Evolutionary conservation across 2,797 vertebrate species (phyloP), one percentile per base, ranked within the genome.

Genomic region (Trichosurus vulpecula): DNA sequence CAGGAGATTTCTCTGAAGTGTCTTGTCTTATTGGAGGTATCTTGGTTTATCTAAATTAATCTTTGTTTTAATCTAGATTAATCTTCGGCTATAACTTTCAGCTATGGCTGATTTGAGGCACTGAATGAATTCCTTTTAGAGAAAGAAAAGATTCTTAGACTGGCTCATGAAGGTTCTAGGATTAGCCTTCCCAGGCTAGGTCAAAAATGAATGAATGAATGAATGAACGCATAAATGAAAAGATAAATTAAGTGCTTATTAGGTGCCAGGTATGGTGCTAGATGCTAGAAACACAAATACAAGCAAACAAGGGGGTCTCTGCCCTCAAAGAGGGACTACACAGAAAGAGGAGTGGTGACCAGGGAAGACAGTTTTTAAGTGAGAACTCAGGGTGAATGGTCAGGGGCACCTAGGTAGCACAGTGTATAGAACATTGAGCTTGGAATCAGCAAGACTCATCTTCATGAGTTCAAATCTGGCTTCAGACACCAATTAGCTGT

Each of bases 61-160:
- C 91, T 55, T 35, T 9, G 4, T n/a, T n/a, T n/a, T n/a, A n/a
- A 74, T 94, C 95, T 92, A n/a, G 92, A 31, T 61, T 11, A 91
- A 56, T 58, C 91, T 55, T 35, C 9, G 4, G 3, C 31, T 74
- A 1, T 93, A 41, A 74, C 4, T 61, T 22, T 90, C 90, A 93
- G 54, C 90, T 94, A 56, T 56, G 55, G 58, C 41, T 96, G 61
- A 92, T 51, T 47, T n/a, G 53, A 1, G 31, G 25, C 81, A 89
- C 66, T 95, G 12, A 93, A 97, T 92, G 81, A 66, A 56, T 57
- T 96, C 81, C 12, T 53, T 91, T 90, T 95, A n/a, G 96, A 95
- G 87, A 90, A 1, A 16, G 6, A 90, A 94, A 97, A 81, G 97
- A 94, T 51, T 93, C 90, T 52, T n/a, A 53, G 1, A 8, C 29